A percentile compares a stretch with the other conserved stretches of the same genome.
phyloP scores from a whole-genome alignment of 1,140 invertebrate genomes.

The Camponotus vicinus region DNA sequence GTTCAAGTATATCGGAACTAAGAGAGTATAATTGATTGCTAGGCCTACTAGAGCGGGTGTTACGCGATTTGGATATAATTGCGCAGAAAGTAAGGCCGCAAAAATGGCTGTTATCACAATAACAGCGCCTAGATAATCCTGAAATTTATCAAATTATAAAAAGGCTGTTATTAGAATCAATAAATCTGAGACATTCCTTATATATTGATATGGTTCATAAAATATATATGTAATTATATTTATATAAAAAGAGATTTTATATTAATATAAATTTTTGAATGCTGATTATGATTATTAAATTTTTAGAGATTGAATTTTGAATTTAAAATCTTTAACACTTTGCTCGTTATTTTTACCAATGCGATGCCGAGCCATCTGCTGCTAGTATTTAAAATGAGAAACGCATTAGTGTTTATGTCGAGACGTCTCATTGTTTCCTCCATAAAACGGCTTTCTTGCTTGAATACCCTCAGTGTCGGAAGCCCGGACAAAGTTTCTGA shows the following conservation, averaged over 20 bases:
- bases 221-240: background rate
- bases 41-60: conserved; percentile 90
- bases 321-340: background rate
- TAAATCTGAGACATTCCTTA: background rate
- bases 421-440: conserved; percentile 89
- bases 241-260: background rate
- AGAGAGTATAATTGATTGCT: conserved; percentile 92
- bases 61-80: conserved; percentile 86
- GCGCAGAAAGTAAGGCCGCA: conserved; percentile 88
- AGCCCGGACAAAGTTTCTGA: conserved; percentile 90
- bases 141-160: conserved; percentile 54
- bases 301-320: background rate
- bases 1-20: conserved; percentile 93
- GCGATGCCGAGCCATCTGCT: conserved; percentile 94
- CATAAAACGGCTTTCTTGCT: conserved; percentile 89
- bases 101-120: conserved; percentile 92
- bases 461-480: conserved; percentile 90
- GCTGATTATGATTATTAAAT: background rate
- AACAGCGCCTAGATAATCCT: conserved; percentile 93
- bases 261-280: background rate
- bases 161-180: background rate
- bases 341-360: conserved; percentile 87
- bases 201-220: background rate
- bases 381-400: conserved; percentile 92
- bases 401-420: conserved; percentile 91